A percentile compares a stretch with the other conserved stretches of the same genome.
phyloP scores from a whole-genome alignment of 2,113 vertebrate genomes.

The Perca schrenkii region DNA sequence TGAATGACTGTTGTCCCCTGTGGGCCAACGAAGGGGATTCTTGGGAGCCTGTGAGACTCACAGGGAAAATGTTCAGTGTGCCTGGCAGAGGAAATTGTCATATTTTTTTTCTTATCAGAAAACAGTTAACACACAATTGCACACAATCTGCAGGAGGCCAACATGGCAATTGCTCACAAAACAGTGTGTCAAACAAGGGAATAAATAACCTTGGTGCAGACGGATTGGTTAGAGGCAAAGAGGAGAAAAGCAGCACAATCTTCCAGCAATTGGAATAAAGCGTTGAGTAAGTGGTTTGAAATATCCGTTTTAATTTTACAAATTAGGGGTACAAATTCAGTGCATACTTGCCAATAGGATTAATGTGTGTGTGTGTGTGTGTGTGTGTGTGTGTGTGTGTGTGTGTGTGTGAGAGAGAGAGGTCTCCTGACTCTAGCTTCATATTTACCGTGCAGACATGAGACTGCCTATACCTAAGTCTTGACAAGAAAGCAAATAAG shows the following conservation, averaged over 20 bases:
- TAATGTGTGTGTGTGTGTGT: too few species aligned
- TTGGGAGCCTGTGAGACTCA: background rate
- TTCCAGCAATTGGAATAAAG: background rate
- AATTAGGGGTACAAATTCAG: background rate
- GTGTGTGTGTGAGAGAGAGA: too few species aligned
- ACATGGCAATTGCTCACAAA: constrained; percentile 4
- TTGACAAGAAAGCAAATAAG: background rate
- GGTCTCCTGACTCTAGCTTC: too few species aligned
- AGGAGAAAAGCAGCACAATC: background rate
- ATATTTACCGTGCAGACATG: too few species aligned
- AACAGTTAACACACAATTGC: constrained; percentile 20
- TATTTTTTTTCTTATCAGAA: constrained; percentile 17
- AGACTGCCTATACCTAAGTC: too few species aligned
- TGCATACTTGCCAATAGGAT: background rate
- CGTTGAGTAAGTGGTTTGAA: background rate
- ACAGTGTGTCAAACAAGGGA: background rate
- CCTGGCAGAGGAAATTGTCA: background rate
- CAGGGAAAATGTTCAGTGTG: background rate
- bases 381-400: too few species aligned
- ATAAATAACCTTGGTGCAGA: background rate
- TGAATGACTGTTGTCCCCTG: constrained; percentile 13
- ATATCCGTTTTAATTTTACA: background rate
- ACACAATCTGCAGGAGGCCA: constrained; percentile 7
- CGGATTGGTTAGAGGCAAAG: constrained; percentile 3
- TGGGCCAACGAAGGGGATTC: constrained; percentile 21